Evolutionary conservation across 2,113 vertebrate genomes (phyloP).

Genomic region (Dryoscopus gambensis): DNA sequence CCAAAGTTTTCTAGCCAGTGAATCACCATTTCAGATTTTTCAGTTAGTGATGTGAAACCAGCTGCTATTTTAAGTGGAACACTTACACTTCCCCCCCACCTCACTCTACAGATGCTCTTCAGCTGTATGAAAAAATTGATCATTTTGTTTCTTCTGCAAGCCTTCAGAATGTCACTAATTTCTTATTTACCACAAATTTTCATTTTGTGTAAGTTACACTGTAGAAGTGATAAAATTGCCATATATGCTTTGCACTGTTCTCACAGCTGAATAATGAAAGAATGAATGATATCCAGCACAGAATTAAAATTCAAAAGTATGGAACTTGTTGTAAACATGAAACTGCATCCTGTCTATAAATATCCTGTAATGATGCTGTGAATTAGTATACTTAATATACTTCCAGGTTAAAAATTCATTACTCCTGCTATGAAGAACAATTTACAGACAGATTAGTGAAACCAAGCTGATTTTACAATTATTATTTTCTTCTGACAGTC

Average conservation of each 20-base stretch:
- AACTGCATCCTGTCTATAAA: conserved; percentile 24
- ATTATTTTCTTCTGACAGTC: conserved; percentile 20
- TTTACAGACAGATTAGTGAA: conserved; percentile 12
- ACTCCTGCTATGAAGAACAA: not conserved
- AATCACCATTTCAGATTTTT: conserved; percentile 41
- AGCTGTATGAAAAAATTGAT: conserved; percentile 15
- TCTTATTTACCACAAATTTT: conserved; percentile 8
- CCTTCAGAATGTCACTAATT: conserved; percentile 28
- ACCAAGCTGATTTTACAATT: conserved; percentile 22
- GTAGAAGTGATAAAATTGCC: not conserved
- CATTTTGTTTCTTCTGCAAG: conserved; percentile 13
- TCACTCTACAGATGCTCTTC: not conserved
- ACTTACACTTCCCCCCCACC: not conserved
- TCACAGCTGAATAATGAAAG: conserved; percentile 39
- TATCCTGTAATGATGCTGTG: not conserved
- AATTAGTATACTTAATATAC: conserved; percentile 1
- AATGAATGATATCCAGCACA: conserved; percentile 13
- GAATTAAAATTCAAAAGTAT: conserved; percentile 27
- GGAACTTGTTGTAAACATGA: not conserved
- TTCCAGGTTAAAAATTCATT: conserved; percentile 39
- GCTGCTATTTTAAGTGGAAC: conserved; percentile 21
- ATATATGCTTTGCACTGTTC: not conserved
- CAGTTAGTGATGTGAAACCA: conserved; percentile 46
- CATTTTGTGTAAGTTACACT: not conserved
- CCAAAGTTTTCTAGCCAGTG: conserved; percentile 27